Evolutionary conservation across 35 echinoderm and acorn worm species (phyloP).

Genomic region (Hemicentrotus pulcherrimus): DNA sequence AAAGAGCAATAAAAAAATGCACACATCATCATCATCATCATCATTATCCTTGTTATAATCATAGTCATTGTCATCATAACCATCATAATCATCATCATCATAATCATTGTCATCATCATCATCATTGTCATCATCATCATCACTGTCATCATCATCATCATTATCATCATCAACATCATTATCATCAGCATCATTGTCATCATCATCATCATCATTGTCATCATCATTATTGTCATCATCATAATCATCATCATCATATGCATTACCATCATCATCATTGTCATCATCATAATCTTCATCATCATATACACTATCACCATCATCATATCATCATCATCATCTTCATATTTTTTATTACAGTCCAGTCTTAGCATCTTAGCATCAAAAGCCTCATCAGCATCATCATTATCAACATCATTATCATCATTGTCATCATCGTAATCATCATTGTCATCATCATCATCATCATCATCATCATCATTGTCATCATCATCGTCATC

Average conservation of each 20-base stretch:
- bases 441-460: constrained; percentile 51
- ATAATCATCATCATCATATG: no score
- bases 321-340: no score
- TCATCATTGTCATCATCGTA: constrained; percentile 40
- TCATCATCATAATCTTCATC: no score
- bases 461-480: constrained; percentile 58
- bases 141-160: constrained; percentile 52
- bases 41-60: neutral
- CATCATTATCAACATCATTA: constrained; percentile 55
- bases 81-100: constrained; percentile 43
- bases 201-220: neutral
- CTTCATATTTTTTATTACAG: no score
- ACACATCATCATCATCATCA: constrained; percentile 26
- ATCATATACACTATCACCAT: no score
- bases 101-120: constrained; percentile 34
- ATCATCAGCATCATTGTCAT: neutral
- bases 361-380: no score
- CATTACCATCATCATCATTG: no score
- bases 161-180: constrained; percentile 28
- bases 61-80: constrained; percentile 29
- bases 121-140: constrained; percentile 58
- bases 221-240: no score
- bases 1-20: neutral
- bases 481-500: constrained; percentile 50
- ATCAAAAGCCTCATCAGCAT: neutral